Conservation (phyloP, 2,113 vertebrate genomes). For the Entelurus aequoreus region DNA sequence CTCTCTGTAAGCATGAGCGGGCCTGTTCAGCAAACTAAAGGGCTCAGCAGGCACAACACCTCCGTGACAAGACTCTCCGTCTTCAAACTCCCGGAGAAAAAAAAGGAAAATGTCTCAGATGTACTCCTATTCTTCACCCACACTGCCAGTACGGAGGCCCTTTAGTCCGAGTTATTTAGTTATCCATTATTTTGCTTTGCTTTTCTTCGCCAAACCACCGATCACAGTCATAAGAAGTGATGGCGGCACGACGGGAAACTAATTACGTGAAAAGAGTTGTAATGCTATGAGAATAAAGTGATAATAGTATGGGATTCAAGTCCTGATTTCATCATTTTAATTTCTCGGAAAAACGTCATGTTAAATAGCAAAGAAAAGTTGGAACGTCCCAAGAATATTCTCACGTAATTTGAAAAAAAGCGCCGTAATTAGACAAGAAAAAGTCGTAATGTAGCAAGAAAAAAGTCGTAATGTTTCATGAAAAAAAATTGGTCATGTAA, state of each 20-base stretch:
- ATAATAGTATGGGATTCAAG: too few relatives aligned
- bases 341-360: too few relatives aligned
- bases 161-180: conserved; percentile 15
- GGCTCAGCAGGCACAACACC: conserved; percentile 70
- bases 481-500: too few relatives aligned
- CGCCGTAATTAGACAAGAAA: background rate
- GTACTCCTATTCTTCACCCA: conserved; percentile 20
- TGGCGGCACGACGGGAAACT: background rate
- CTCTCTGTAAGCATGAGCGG: conserved; percentile 56
- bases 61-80: conserved; percentile 34
- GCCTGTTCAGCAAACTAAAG: conserved; percentile 66
- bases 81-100: conserved; percentile 16
- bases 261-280: background rate
- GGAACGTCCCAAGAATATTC: too few relatives aligned
- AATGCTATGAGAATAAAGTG: background rate
- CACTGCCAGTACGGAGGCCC: conserved; percentile 19
- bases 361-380: too few relatives aligned
- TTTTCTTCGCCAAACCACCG: background rate
- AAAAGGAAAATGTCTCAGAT: conserved; percentile 10
- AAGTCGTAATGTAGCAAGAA: background rate
- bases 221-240: background rate
- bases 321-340: too few relatives aligned
- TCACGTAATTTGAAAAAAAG: too few relatives aligned
- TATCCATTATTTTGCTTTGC: too few relatives aligned
- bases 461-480: background rate